Base-by-base conservation (phyloP, 2,113 vertebrate species). In the Thunnus thynnus region DNA sequence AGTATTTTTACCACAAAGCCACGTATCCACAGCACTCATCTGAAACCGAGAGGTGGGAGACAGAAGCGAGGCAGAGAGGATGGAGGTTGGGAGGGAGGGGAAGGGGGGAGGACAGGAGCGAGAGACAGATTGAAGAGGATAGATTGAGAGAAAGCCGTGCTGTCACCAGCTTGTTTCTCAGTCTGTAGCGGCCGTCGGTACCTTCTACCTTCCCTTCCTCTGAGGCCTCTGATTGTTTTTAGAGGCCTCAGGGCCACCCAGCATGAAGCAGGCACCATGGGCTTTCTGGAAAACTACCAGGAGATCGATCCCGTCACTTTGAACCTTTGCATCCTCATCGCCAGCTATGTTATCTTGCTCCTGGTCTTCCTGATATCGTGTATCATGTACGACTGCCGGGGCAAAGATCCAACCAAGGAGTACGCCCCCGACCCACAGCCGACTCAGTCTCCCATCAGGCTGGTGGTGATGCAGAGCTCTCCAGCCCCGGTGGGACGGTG, bases 351-450 rank as follows among this genome's bases (percentile, higher is more conserved):
- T 63, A 98, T 99, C 94, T 86, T 99, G 87, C 97, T 99, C 22
- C 93, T 99, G 85, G 96, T 99, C 74, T 99, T 99, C 93, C 96
- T 99, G 61, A 95, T 99, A 88, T 99, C 98, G 73, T 99, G 98
- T 0, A 93, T 98, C 84, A 96, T 99, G 57, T 99, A 99, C 54
- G 98, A 99, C 95, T 99, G 98, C 91, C 91, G 97, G 76, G 98
- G 98, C 83, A 98, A 96, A 90, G 98, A 99, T 88, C 98, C 98
- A 69, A 97, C 95, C 63, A 98, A 98, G 88, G 97, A 99, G 78
- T 96, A 95, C 7, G 94, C 96, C 14, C 96, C 97, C 0, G 96
- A 99, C 84, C 93, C 95, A 9, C 51, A 93, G 2, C 89, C 94
- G 0, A 89, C 91, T 18, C 96, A 96, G 92, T 92, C 96, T 0